Conservation (phyloP, 2,888 invertebrate genomes). For the Leptopterna dolabrata region DNA sequence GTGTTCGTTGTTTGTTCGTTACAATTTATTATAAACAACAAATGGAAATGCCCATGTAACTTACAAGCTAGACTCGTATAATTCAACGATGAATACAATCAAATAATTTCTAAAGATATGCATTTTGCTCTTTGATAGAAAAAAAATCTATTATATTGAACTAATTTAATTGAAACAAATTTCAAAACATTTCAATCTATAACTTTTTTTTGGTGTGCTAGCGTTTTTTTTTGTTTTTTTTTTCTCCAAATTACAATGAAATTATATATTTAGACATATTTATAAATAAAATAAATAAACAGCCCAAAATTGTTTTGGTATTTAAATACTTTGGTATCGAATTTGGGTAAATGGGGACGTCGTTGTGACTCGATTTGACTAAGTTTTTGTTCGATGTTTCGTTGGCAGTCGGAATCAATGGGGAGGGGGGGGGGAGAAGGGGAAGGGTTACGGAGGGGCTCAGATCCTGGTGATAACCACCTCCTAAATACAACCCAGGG, state of each 20-base stretch:
- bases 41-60: no score
- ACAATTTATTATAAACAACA: no score
- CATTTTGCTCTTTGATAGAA: neutral
- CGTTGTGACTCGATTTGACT: neutral
- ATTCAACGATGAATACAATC: no score
- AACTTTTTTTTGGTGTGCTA: neutral
- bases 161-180: neutral
- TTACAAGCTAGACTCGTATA: no score
- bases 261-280: neutral
- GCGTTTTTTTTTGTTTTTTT: neutral
- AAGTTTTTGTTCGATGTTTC: neutral
- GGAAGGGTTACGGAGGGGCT: neutral
- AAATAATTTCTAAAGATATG: no score
- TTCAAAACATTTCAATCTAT: neutral
- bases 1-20: no score
- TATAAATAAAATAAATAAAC: neutral
- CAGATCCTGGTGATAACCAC: neutral
- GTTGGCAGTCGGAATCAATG: neutral
- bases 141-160: no score
- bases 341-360: no score
- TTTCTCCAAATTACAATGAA: no score
- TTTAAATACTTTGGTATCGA: neutral
- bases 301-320: neutral
- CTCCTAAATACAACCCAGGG: neutral
- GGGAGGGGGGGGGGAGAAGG: no score